Percentiles rank a stretch among this genome's conserved stretches.
phyloP scores from a whole-genome alignment of 2,797 vertebrate genomes.

The Sebastes oblongus region DNA sequence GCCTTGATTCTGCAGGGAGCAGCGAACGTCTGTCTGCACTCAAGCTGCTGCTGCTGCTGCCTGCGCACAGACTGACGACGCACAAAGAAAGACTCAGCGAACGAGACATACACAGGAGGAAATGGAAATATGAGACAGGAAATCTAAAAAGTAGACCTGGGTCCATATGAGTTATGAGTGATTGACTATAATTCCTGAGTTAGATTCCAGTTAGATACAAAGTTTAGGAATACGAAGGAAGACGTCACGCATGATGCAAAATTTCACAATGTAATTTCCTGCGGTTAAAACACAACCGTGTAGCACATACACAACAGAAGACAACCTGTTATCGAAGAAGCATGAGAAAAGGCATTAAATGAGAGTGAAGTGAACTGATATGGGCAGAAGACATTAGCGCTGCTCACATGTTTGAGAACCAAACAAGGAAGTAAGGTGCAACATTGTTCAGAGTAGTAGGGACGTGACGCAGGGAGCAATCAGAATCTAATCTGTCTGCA shows the following conservation, averaged over 20 bases:
- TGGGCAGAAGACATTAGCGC: neutral
- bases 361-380: conserved; percentile 39
- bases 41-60: conserved; percentile 66
- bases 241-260: neutral
- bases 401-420: conserved; percentile 31
- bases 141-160: neutral
- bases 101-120: conserved; percentile 23
- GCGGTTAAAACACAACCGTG: neutral
- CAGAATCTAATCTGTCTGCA: conserved; percentile 51
- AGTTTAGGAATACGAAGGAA: neutral
- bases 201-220: neutral
- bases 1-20: conserved; percentile 86
- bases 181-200: neutral
- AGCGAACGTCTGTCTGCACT: conserved; percentile 77
- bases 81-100: conserved; percentile 51
- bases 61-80: conserved; percentile 50
- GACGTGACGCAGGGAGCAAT: conserved; percentile 26
- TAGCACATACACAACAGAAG: neutral
- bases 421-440: conserved; percentile 49
- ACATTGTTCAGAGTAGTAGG: conserved; percentile 24
- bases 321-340: conserved; percentile 40
- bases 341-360: conserved; percentile 51
- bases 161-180: neutral
- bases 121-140: conserved; percentile 62
- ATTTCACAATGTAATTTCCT: neutral